Conservation (phyloP, 2,113 vertebrate species). For the Eidolon helvum region DNA sequence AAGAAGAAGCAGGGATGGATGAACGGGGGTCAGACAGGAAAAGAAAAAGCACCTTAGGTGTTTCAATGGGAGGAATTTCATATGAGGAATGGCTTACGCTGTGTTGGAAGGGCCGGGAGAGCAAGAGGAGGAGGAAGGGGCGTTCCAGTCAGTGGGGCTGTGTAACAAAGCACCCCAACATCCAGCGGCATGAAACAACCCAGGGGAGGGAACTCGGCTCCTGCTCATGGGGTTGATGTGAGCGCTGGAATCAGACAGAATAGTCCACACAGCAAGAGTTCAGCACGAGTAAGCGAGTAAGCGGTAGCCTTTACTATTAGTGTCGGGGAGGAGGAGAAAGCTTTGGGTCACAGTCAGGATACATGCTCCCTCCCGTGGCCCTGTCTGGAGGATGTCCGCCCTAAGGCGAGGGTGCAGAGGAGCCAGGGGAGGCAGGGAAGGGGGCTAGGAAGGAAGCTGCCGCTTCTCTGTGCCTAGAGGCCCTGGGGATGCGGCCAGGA, state of each 20-base stretch:
- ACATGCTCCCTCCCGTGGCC: too few species aligned
- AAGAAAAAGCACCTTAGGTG: neutral
- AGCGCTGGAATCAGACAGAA: neutral
- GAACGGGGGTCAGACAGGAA: neutral
- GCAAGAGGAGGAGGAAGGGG: too few species aligned
- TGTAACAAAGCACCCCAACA: neutral
- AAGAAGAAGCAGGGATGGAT: neutral
- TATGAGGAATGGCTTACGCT: neutral
- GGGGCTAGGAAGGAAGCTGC: neutral
- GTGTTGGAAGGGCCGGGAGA: neutral
- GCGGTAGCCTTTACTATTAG: neutral
- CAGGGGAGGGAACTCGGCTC: neutral
- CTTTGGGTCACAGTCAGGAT: neutral
- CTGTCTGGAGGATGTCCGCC: neutral
- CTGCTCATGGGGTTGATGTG: too few species aligned
- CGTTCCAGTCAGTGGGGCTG: neutral
- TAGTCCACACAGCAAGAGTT: too few species aligned
- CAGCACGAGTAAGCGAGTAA: too few species aligned
- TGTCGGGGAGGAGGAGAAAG: too few species aligned
- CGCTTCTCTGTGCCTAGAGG: neutral
- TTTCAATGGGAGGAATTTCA: neutral
- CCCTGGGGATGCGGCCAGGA: neutral
- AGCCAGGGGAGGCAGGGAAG: neutral
- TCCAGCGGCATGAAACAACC: neutral
- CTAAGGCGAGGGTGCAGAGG: neutral